Base-by-base conservation (phyloP, 2,888 invertebrate species). In the Pilophorus perplexus region DNA sequence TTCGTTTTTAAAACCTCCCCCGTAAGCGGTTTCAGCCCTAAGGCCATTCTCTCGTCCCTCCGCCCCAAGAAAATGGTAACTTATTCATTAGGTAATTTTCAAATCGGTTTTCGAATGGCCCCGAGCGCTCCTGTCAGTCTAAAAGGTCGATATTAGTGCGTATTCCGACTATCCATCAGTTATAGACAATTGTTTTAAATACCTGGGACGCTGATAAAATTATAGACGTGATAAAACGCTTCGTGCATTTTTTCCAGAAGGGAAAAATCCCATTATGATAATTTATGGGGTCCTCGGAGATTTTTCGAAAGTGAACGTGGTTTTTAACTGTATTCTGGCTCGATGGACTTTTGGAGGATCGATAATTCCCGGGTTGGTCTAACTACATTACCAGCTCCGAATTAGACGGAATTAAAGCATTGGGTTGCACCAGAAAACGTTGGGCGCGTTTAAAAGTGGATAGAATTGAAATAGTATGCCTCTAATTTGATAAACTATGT, bases 11-110 rank as follows among this genome's bases (percentile, higher is more conserved):
- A 59, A 59, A 38, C 59, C 59, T 42, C 59, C 59, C 59, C 59
- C 59, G 59, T 40, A 42, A 40, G 40, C 27, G 42, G 25, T 42
- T 12, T 5, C 1, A 8, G 8, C 22, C 59, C 42, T 25, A 6
- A 5, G 59, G 59, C 18, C 59, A 59, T 25, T n/a, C 28, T 6
- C 25, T n/a, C 25, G 8, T 18, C 18, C 22, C n/a, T 40, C 40
- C 14, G 40, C 44, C 23, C 42, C 40, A 42, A 42, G 55, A 55
- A 59, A 59, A 59, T 42, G 22, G 59, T 59, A 59, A 59, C 59
- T 59, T 59, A 59, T 59, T 59, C 59, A 59, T 59, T 59, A 59
- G 59, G 59, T 59, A 59, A 59, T 59, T 59, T 59, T 27, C 59
- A 25, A 42, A 59, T 59, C 22, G 59, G 59, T 59, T 40, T 59